Evolutionary conservation across 2,888 invertebrate species (phyloP).

Genomic region (Galeopsomyia nigrocyanea): DNA sequence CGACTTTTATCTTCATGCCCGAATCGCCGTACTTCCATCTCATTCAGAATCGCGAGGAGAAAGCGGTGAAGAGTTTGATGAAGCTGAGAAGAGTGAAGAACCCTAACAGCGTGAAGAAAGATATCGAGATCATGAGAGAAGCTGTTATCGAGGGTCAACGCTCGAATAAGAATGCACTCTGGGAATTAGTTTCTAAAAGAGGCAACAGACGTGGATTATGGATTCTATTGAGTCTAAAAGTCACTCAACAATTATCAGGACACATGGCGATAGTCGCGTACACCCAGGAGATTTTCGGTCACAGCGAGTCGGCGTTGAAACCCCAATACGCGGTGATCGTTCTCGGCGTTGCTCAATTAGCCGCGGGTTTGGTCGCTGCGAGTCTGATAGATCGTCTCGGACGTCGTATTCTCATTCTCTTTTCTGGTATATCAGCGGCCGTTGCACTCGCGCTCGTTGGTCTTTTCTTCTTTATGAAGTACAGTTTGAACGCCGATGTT

Average conservation of each 20-base stretch:
- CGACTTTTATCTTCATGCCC: constrained; percentile 75
- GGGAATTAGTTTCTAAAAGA: constrained; percentile 69
- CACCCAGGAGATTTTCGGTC: constrained; percentile 75
- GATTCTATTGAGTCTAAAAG: constrained; percentile 74
- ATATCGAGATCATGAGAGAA: constrained; percentile 72
- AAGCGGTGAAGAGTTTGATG: constrained; percentile 73
- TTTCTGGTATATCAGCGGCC: constrained; percentile 73
- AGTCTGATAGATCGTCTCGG: constrained; percentile 75
- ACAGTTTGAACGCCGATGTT: constrained; percentile 68
- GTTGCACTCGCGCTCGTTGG: constrained; percentile 72
- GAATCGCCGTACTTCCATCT: constrained; percentile 77
- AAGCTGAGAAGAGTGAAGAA: constrained; percentile 72
- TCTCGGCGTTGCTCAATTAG: constrained; percentile 71
- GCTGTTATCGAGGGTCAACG: constrained; percentile 72
- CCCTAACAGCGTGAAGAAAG: constrained; percentile 71
- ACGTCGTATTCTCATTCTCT: constrained; percentile 73
- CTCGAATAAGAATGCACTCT: constrained; percentile 66
- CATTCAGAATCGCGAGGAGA: constrained; percentile 70
- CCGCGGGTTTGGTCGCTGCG: constrained; percentile 73
- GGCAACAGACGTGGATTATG: constrained; percentile 74
- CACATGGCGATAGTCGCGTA: constrained; percentile 74
- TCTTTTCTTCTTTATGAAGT: constrained; percentile 73
- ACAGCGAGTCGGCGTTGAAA: constrained; percentile 70
- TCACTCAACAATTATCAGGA: constrained; percentile 75
- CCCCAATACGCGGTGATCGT: constrained; percentile 72